Evolutionary conservation across 2,113 vertebrate species (phyloP), one percentile per base, ranked within the genome.

Genomic region (Zonotrichia leucophrys): DNA sequence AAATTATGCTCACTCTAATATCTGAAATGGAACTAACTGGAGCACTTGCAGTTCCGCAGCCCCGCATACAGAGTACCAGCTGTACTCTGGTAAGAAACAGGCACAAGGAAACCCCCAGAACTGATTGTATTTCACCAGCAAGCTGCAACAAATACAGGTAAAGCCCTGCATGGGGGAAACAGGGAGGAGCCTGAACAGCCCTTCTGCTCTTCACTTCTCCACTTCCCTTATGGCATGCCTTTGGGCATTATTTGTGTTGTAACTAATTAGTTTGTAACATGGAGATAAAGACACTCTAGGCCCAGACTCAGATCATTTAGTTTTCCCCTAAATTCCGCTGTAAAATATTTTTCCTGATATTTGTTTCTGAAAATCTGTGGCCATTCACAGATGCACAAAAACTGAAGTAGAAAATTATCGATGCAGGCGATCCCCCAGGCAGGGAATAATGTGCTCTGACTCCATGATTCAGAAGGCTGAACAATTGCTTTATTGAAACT

Each of bases 201-300:
- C 15, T 84, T 53, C 76, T 58, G 25, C 33, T 79, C 44, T n/a
- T 68, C 35, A 23, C 25, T 81, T 59, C 56, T 55, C 52, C 60
- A 42, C 18, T 31, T 42, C n/a, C 56, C 23, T 42, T 20, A 10
- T 0, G 33, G 41, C 0, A 0, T 17, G 42, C 46, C 24, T 78
- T 78, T 4, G 11, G 37, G 24, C 23, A 24, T 47, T 58, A 10
- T 8, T 4, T 9, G 14, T 41, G 15, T 19, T 60, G 60, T 18
- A 76, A 12, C 15, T 35, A 39, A n/a, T 25, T 24, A 33, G 12
- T 42, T 63, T 70, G 42, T 37, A 53, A 78, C 14, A 31, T 3
- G 15, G 53, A 49, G 15, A 53, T 27, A 56, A 49, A 69, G 44
- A 62, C 24, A n/a, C 67, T 47, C 28, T 25, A 64, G 64, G 18